A percentile compares a stretch with the other conserved stretches of the same genome.
Conservation (phyloP, 92 coral and sea anemone species). For the Muricea muricata region DNA sequence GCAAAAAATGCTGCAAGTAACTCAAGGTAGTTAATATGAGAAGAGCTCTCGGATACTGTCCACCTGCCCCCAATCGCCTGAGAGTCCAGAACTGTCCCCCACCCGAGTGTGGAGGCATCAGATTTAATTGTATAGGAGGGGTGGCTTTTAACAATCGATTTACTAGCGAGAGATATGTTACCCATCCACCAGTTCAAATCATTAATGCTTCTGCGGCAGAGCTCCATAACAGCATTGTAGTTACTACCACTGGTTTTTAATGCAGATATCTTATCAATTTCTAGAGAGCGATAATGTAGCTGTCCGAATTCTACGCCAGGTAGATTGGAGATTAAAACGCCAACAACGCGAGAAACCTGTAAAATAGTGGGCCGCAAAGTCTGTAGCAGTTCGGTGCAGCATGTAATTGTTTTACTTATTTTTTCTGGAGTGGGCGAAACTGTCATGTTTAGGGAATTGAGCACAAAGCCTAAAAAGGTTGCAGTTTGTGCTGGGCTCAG, state of each 20-base stretch:
- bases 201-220: not conserved
- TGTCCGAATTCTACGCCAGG: constrained; percentile 67
- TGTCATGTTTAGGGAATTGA: constrained; percentile 55
- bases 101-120: constrained; percentile 65
- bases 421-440: constrained; percentile 50
- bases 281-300: constrained; percentile 59
- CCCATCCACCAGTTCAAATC: constrained; percentile 49
- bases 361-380: constrained; percentile 13
- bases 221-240: not conserved
- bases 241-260: constrained; percentile 12
- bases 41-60: constrained; percentile 31
- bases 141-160: constrained; percentile 17
- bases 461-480: constrained; percentile 55
- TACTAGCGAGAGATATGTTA: constrained; percentile 30
- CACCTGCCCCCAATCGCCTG: constrained; percentile 49
- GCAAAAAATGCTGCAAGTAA: constrained; percentile 51
- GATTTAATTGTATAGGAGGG: constrained; percentile 49
- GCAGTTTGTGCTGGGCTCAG: constrained; percentile 55
- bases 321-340: constrained; percentile 45
- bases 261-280: constrained; percentile 51
- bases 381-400: constrained; percentile 34
- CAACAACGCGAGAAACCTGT: not conserved
- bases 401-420: constrained; percentile 30
- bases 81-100: constrained; percentile 49
- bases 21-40: constrained; percentile 53